phyloP scores from a whole-genome alignment of 2,888 invertebrate species.

The Lithophane ornitopus region DNA sequence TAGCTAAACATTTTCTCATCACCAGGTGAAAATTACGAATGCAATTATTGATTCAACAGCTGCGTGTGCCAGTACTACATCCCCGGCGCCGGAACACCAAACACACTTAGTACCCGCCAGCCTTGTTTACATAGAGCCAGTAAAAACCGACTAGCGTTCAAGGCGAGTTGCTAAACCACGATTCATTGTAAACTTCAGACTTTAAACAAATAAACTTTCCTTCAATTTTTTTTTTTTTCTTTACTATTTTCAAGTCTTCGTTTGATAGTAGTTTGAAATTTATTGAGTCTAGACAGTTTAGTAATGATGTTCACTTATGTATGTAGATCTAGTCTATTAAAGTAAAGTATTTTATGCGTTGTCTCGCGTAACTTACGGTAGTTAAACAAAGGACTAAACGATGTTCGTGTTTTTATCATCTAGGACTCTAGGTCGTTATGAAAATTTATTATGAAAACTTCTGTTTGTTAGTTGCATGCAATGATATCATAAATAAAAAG shows the following conservation, averaged over 20 bases:
- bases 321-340: slow-evolving; percentile 13
- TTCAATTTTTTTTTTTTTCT: slow-evolving; percentile 5
- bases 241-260: slow-evolving; percentile 4
- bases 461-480: neutral
- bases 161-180: slow-evolving; percentile 46
- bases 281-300: slow-evolving; percentile 53
- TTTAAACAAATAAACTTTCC: slow-evolving; percentile 24
- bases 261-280: slow-evolving; percentile 19
- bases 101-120: slow-evolving; percentile 61
- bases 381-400: neutral
- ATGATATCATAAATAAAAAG: too few relatives aligned
- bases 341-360: neutral
- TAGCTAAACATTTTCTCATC: slow-evolving; percentile 46
- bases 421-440: neutral
- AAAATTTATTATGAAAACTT: neutral
- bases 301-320: slow-evolving; percentile 23
- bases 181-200: slow-evolving; percentile 29
- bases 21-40: slow-evolving; percentile 61
- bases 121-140: slow-evolving; percentile 60
- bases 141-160: slow-evolving; percentile 35
- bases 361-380: neutral
- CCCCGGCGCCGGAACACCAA: slow-evolving; percentile 64
- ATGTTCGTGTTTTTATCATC: neutral
- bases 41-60: slow-evolving; percentile 70
- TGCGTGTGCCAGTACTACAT: slow-evolving; percentile 53